These are phyloP conservation scores for Neocrepidodera transversa DNA, from an alignment of 2,888 invertebrate species.

Conservation along the genomic window DNA sequence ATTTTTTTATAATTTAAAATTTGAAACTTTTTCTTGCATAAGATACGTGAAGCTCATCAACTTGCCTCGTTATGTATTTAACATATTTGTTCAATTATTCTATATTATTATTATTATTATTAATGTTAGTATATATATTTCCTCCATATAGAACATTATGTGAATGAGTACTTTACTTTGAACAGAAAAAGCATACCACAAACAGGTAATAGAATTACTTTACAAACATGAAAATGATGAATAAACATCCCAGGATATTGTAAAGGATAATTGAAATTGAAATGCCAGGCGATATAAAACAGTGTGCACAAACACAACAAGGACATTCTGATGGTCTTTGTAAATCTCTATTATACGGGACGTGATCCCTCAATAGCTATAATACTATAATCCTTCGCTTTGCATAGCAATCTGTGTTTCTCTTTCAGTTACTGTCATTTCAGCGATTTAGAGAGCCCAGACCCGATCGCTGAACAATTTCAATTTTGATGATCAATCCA, in stretches of 20 bases:
- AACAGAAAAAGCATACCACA: conserved; percentile 22
- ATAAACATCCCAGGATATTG: conserved; percentile 31
- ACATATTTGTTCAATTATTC: too few relatives aligned
- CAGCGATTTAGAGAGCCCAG: conserved; percentile 46
- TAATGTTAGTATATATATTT: neutral
- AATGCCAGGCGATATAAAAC: conserved; percentile 46
- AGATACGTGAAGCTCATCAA: too few relatives aligned
- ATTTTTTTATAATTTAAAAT: too few relatives aligned
- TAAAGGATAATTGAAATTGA: conserved; percentile 43
- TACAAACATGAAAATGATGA: conserved; percentile 35
- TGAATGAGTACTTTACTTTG: conserved; percentile 10
- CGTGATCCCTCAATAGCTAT: conserved; percentile 46
- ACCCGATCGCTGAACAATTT: conserved; percentile 54
- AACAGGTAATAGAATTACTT: conserved; percentile 33
- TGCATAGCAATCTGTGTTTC: conserved; percentile 52
- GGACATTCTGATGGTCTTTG: conserved; percentile 41
- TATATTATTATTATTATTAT: too few relatives aligned
- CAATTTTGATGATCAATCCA: conserved; percentile 46
- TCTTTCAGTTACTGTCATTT: conserved; percentile 55
- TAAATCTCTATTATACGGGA: conserved; percentile 47
- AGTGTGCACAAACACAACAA: conserved; percentile 51
- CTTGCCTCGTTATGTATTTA: too few relatives aligned
- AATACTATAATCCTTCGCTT: conserved; percentile 47
- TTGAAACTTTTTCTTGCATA: too few relatives aligned
- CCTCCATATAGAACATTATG: neutral